phyloP scores from a whole-genome alignment of 2,797 vertebrate genomes.

The Xiphophorus birchmanni region DNA sequence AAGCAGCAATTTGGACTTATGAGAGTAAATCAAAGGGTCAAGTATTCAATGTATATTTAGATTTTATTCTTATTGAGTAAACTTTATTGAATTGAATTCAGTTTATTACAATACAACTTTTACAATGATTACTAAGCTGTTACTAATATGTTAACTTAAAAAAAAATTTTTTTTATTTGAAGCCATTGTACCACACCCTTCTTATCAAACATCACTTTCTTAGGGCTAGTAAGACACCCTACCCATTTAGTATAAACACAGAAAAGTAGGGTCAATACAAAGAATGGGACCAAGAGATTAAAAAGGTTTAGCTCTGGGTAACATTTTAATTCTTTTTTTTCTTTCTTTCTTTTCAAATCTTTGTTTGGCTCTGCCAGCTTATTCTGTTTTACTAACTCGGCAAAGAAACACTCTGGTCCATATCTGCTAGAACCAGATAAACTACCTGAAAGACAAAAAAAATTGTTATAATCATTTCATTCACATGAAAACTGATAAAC shows the following conservation, averaged over 20 bases:
- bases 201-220: background rate
- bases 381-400: background rate
- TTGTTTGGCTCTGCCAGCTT: background rate
- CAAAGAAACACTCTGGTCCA: background rate
- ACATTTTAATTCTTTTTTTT: background rate
- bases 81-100: background rate
- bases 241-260: background rate
- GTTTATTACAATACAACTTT: background rate
- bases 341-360: background rate
- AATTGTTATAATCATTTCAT: background rate
- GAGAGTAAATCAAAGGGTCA: background rate
- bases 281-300: background rate
- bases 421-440: background rate
- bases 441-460: background rate
- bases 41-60: background rate
- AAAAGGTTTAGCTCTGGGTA: background rate
- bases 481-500: background rate
- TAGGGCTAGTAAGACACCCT: background rate
- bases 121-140: background rate
- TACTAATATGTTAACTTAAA: background rate
- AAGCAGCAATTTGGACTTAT: background rate
- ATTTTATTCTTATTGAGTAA: background rate
- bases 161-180: background rate
- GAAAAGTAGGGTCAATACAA: background rate
- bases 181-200: background rate